Evolutionary conservation across 2,113 vertebrate genomes (phyloP).

Genomic region (Petroica traversi): DNA sequence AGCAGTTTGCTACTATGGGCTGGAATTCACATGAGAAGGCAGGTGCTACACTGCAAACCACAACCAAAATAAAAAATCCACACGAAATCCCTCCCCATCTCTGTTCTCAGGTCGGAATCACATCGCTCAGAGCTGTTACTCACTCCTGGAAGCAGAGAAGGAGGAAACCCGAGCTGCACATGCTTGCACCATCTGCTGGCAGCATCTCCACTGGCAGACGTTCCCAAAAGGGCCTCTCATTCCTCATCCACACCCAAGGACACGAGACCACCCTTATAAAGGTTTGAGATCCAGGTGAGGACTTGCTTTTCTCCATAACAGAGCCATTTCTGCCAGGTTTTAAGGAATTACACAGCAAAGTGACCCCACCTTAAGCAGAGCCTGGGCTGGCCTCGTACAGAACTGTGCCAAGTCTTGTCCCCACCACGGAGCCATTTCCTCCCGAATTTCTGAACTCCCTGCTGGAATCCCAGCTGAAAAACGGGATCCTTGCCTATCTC

Average conservation of each 20-base stretch:
- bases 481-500: not conserved
- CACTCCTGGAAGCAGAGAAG: not conserved
- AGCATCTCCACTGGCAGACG: not conserved
- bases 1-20: not conserved
- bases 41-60: not conserved
- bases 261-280: rapidly evolving
- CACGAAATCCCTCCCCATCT: not conserved
- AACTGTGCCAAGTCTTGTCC: not conserved
- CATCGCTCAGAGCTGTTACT: not conserved
- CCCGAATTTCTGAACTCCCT: not conserved
- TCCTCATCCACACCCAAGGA: not conserved
- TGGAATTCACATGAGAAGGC: not conserved
- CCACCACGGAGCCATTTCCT: not conserved
- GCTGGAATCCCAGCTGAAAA: not conserved
- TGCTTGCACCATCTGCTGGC: slow-evolving; percentile 49
- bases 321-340: not conserved
- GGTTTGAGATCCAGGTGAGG: not conserved
- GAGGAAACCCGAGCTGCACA: not conserved
- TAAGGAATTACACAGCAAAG: not conserved
- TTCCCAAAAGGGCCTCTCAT: not conserved
- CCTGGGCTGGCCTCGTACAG: not conserved
- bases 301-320: not conserved
- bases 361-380: not conserved
- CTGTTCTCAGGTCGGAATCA: not conserved
- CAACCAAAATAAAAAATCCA: not conserved